phyloP scores from a whole-genome alignment of 92 coral and sea anemone genomes.

The Pocillopora grandis region DNA sequence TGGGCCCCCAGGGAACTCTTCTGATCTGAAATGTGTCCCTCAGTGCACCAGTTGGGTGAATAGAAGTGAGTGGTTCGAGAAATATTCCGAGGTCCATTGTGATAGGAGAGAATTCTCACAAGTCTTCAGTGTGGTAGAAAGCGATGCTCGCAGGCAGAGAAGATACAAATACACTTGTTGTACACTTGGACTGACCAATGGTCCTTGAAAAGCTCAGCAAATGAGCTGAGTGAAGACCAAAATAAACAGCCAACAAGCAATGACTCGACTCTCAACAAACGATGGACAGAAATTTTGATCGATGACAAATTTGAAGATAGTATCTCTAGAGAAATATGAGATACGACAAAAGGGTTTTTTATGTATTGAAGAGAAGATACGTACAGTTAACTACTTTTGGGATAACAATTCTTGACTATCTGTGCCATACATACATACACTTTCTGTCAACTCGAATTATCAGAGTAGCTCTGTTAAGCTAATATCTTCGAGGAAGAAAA shows the following conservation, averaged over 20 bases:
- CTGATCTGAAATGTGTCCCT: constrained; percentile 59
- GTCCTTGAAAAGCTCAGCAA: not conserved
- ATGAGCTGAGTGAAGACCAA: not conserved
- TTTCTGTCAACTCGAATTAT: no score
- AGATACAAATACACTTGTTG: constrained; percentile 78
- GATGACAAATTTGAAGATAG: no score
- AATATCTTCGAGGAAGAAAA: no score
- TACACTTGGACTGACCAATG: constrained; percentile 21
- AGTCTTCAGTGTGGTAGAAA: constrained; percentile 64
- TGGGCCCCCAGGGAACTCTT: constrained; percentile 87
- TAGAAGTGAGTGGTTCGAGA: constrained; percentile 55
- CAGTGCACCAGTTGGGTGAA: constrained; percentile 81
- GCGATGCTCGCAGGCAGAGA: constrained; percentile 37
- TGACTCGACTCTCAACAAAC: no score
- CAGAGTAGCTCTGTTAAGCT: no score
- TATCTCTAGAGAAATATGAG: no score
- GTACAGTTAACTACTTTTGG: no score
- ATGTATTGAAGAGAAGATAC: no score
- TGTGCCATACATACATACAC: no score
- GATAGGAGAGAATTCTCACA: constrained; percentile 75
- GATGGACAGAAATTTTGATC: no score
- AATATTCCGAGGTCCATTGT: constrained; percentile 73
- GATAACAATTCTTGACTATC: no score
- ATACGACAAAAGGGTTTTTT: no score
- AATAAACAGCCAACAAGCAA: not conserved